Percentiles rank a stretch among this genome's conserved stretches.
Conservation (phyloP, 2,797 vertebrate species). For the Myioborus miniatus region DNA sequence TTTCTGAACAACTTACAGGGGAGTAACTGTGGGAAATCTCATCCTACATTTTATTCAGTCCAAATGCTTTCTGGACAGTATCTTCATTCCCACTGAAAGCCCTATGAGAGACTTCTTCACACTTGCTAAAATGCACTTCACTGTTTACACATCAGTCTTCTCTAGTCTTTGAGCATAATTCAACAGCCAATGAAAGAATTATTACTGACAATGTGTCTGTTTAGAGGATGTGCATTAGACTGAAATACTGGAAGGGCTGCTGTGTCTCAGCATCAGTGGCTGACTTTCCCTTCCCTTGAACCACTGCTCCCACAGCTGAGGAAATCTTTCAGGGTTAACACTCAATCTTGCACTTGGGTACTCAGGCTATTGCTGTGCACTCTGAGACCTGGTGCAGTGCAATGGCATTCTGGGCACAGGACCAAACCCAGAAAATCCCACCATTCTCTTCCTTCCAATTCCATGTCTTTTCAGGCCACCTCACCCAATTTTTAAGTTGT, state of each 20-base stretch:
- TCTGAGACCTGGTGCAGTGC: background rate
- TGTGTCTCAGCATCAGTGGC: background rate
- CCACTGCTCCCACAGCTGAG: background rate
- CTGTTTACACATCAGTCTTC: background rate
- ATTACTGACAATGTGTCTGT: background rate
- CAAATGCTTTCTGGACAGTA: background rate
- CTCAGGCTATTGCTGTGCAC: background rate
- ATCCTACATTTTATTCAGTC: background rate
- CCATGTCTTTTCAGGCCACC: conserved; percentile 35
- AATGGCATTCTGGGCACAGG: background rate
- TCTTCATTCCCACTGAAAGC: background rate
- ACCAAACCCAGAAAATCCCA: conserved; percentile 35
- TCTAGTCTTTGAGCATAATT: background rate
- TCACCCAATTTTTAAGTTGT: conserved; percentile 33
- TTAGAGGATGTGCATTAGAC: background rate
- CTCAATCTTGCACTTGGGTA: background rate
- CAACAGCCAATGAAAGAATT: background rate
- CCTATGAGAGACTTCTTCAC: background rate
- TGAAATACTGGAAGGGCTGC: background rate
- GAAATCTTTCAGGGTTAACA: background rate
- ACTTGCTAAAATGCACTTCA: background rate
- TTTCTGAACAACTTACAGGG: background rate
- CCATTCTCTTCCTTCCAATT: conserved; percentile 24
- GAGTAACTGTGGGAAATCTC: background rate
- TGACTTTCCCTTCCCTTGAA: background rate